Evolutionary conservation across 2,888 invertebrate genomes (phyloP).

Genomic region (Aromia moschata): DNA sequence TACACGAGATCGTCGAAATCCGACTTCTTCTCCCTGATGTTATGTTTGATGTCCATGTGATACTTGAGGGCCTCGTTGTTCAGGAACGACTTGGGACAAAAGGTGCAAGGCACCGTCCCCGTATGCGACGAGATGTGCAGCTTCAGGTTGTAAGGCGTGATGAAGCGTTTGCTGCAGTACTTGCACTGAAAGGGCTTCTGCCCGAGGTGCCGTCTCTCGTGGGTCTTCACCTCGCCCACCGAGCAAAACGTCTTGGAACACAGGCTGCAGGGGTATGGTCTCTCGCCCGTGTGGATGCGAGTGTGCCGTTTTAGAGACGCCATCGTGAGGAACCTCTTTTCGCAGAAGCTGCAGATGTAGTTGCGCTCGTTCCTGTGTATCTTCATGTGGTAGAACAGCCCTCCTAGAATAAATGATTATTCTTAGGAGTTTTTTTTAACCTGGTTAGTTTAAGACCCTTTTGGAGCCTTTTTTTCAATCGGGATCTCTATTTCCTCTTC

Average conservation of each 20-base stretch:
- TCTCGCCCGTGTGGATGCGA: constrained; percentile 38
- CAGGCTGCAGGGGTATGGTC: constrained; percentile 37
- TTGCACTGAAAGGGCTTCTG: constrained; percentile 36
- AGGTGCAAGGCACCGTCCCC: constrained; percentile 32
- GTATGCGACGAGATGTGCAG: constrained; percentile 38
- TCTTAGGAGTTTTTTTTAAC: too few species aligned
- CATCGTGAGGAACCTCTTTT: constrained; percentile 29
- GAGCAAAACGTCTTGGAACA: constrained; percentile 42
- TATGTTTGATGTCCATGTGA: constrained; percentile 29
- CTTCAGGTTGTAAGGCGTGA: constrained; percentile 34
- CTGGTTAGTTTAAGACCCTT: too few species aligned
- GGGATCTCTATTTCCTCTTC: too few species aligned
- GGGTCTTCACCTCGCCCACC: constrained; percentile 36
- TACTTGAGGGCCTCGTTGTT: constrained; percentile 34
- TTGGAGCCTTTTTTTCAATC: too few species aligned
- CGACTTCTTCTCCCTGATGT: constrained; percentile 3
- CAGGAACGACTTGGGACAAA: constrained; percentile 34
- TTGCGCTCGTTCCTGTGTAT: constrained; percentile 40
- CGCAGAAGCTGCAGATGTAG: constrained; percentile 37
- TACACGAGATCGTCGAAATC: too few species aligned
- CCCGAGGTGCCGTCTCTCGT: constrained; percentile 41
- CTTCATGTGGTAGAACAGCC: constrained; percentile 45
- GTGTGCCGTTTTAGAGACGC: constrained; percentile 38
- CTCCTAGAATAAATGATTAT: constrained; percentile 30
- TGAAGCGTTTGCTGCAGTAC: constrained; percentile 37